Evolutionary conservation across 2,797 vertebrate genomes (phyloP), one percentile per base, ranked within the genome.

Genomic region (Anguilla megastoma): DNA sequence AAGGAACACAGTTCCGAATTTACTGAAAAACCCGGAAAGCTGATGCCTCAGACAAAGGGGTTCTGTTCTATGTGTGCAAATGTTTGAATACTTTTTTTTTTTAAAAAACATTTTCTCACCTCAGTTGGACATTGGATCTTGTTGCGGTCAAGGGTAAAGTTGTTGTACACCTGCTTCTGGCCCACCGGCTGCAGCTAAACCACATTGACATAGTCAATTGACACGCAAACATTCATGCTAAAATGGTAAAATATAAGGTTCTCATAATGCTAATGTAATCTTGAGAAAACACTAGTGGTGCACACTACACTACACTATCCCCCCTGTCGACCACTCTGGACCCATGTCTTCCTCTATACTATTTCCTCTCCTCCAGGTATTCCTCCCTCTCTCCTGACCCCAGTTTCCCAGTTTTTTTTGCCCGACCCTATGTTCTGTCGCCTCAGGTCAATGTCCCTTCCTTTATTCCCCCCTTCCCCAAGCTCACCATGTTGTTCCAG

Each of bases 401-500:
- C 56, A 45, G 52, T 24, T 52, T 27, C 18, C 10, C 21, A 24
- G 56, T 18, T 3, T 18, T 58, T 58, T 58, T 18, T 45, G 3
- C 27, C 66, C 9, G 9, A 9, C 21, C 60, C 60, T 66, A 5
- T 66, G 21, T 66, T n/a, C 24, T 14, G 10, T 74, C 30, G n/a
- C 66, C 85, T 30, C 36, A 69, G 60, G 7, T 66, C 85, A 16
- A 36, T 74, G 60, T 33, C 85, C 85, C 56, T 69, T 27, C 21
- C 80, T 45, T 69, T 27, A 69, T 69, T 69, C 8, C 14, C 24
- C n/a, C n/a, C 63, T 18, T 79, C 84, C 41, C n/a, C 0, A 2
- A 9, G 0, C 88, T 93, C 93, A 98, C 98, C 98, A 98, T 98
- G 90, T 98, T 99, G 89, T 99, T 98, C 98, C 98, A 98, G 86